Evolutionary conservation across 2,797 vertebrate genomes (phyloP), one percentile per base, ranked within the genome.

Genomic region (Lophius americanus): DNA sequence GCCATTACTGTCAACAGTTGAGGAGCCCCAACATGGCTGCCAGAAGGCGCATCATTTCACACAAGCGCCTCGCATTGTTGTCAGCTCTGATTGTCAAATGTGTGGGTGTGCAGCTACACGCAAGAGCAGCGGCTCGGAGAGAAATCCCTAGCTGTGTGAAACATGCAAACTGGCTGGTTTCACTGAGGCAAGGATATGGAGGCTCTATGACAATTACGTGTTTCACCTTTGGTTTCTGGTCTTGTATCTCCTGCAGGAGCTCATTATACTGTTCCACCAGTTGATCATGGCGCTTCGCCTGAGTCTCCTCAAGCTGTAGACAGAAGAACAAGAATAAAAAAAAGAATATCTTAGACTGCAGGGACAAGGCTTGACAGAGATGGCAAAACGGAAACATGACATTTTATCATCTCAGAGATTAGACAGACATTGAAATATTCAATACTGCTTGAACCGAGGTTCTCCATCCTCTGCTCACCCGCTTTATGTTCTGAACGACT

Each of bases 401-500:
- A 54, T 8, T 56, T 53, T 58, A 42, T 32, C 2, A 7, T 48
- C 53, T 65, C 49, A 4, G 35, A 10, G 12, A 48, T 23, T 9
- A 36, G 23, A 60, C 48, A 39, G 56, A 37, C 10, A 0, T 2
- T 13, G 35, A 9, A 2, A 43, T 41, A 6, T 41, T 41, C 2
- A 41, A 43, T 43, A 10, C 1, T 9, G 61, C 49, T 49, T 60
- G 3, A 56, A 60, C 12, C 32, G 49, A n/a, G 14, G 47, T 23
- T 33, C 50, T 42, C 56, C 51, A 10, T 53, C 55, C 44, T 47
- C n/a, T 6, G 62, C 94, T 68, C 93, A 99, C 98, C 95, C 97
- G 93, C 84, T 99, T 98, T 83, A 99, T 98, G 89, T 96, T 97
- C 81, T 99, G 97, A 50, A 99, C 98, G 47, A 99, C 97, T 88